Base-by-base conservation (phyloP, 2,797 vertebrate species). In the Pagetopsis macropterus region DNA sequence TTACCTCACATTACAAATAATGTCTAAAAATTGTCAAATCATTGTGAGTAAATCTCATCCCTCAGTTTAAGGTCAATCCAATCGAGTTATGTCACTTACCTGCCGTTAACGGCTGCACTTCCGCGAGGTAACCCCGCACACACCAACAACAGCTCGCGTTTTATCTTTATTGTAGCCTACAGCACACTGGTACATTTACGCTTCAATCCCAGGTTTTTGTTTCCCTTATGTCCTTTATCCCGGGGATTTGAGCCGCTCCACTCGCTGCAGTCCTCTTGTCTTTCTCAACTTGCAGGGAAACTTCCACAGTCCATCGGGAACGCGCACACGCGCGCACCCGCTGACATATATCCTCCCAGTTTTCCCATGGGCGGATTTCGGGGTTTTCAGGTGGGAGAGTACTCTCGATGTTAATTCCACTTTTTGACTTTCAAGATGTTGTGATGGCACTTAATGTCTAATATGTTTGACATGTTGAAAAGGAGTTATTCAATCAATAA, bases 271-370 rank as follows among this genome's bases (percentile, higher is more conserved):
- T 70, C 56, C 66, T 65, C 67, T 44, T 45, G 49, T 71, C 73
- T 82, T 75, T 64, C 81, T 83, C 72, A 73, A 90, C 77, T 90
- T 81, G 62, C 71, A 81, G 83, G 45, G 58, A 89, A 91, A 90
- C 91, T 93, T 93, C 87, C 84, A 87, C 71, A 40, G 75, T 19
- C 48, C 70, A 16, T 0, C 65, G 4, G 21, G 70, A 72, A 43
- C 87, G 91, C 92, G 93, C 90, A 86, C 44, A 13, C 11, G 90
- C 91, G 91, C 91, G 72, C 73, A 5, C 77, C 48, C 69, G 81
- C 64, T n/a, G 63, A 4, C 80, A 69, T 70, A 74, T 79, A 63
- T 86, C 91, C 91, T 89, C 91, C 89, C 89, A 83, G 87, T 91
- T 91, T 92, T 90, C 86, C 90, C 88, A 90, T 71, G 84, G 75